A percentile compares a stretch with the other conserved stretches of the same genome.
These are phyloP conservation scores for Strix aluco DNA, from an alignment of 2,113 vertebrate species.

Conservation along the genomic window DNA sequence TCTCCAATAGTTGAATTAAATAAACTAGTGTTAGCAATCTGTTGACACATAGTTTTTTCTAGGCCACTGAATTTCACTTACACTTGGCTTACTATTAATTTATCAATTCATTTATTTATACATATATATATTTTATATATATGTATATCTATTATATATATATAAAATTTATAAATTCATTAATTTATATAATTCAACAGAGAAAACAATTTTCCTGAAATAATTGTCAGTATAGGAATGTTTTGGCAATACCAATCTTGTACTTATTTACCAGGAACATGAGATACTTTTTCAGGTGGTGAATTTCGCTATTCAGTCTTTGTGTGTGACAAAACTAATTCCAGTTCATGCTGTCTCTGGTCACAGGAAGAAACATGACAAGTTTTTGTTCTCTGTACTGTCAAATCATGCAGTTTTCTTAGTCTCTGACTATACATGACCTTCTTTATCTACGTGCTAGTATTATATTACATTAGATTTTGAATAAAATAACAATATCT, in stretches of 20 bases:
- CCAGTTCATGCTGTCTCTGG: not conserved
- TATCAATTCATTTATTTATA: not conserved
- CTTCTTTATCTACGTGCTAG: not conserved
- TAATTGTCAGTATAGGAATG: not conserved
- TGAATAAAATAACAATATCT: not conserved
- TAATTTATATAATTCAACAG: not conserved
- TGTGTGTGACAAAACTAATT: not conserved
- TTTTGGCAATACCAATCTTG: not conserved
- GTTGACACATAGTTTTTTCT: not conserved
- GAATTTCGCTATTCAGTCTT: not conserved
- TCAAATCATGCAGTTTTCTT: not conserved
- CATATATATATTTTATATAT: too few species aligned
- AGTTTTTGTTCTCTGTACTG: not conserved
- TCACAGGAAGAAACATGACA: not conserved
- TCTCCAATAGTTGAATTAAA: not conserved
- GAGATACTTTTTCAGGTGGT: not conserved
- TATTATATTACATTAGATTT: not conserved
- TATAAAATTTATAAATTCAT: too few species aligned
- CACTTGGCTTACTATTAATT: not conserved
- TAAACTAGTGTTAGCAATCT: not conserved
- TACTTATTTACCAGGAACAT: not conserved
- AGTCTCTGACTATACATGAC: not conserved
- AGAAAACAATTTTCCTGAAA: not conserved
- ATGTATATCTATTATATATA: too few species aligned
- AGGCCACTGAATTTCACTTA: not conserved